Conservation (phyloP, 2,888 invertebrate genomes). For the Drosophila leonis region DNA sequence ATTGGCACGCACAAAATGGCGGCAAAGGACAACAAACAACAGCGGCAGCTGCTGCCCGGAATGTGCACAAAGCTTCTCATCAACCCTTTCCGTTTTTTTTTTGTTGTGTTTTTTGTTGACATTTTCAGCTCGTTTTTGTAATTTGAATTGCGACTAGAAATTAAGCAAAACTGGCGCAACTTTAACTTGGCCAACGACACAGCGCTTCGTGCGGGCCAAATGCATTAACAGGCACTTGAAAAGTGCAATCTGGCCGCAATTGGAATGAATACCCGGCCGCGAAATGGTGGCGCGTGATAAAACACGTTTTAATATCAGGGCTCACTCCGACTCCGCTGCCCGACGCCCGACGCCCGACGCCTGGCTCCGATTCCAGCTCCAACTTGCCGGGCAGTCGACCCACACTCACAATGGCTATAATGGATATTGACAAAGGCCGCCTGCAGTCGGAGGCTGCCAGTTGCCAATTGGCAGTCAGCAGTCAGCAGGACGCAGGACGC, state of each 20-base stretch:
- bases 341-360: too few species aligned
- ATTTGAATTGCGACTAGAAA: slow-evolving; percentile 65
- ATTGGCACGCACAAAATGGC: slow-evolving; percentile 74
- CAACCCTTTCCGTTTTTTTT: slow-evolving; percentile 53
- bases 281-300: slow-evolving; percentile 80
- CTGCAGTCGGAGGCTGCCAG: slow-evolving; percentile 34
- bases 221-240: slow-evolving; percentile 80
- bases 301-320: slow-evolving; percentile 78
- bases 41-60: slow-evolving; percentile 73
- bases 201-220: slow-evolving; percentile 26
- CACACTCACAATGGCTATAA: slow-evolving; percentile 19
- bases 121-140: slow-evolving; percentile 58
- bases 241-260: slow-evolving; percentile 79
- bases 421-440: slow-evolving; percentile 19
- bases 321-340: slow-evolving; percentile 3
- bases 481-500: slow-evolving; percentile 34
- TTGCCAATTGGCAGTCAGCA: slow-evolving; percentile 51
- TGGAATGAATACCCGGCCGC: slow-evolving; percentile 79
- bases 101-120: slow-evolving; percentile 47
- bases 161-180: slow-evolving; percentile 31
- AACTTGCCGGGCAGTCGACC: slow-evolving; percentile 22
- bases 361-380: neutral
- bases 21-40: slow-evolving; percentile 70
- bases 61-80: slow-evolving; percentile 46
- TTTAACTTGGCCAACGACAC: slow-evolving; percentile 52